These are phyloP conservation scores for Clusia tigrina DNA, from an alignment of 2,888 invertebrate species.

Conservation along the genomic window DNA sequence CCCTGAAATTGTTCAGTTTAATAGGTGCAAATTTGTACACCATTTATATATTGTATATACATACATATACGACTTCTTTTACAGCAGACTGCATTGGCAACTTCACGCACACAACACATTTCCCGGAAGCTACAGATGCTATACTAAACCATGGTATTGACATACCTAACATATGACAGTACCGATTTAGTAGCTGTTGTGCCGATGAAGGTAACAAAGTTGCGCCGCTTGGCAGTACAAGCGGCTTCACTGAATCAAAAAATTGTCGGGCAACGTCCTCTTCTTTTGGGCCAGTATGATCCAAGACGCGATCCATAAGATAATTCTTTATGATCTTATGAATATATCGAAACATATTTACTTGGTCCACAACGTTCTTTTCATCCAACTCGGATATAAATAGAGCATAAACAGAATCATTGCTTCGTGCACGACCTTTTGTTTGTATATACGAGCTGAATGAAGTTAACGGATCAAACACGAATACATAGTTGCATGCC, in stretches of 20 bases:
- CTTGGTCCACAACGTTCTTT: conserved; percentile 55
- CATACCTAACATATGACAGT: conserved; percentile 78
- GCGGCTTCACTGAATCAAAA: conserved; percentile 57
- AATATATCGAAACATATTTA: conserved; percentile 65
- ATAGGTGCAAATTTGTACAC: too few relatives aligned
- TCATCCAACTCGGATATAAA: conserved; percentile 64
- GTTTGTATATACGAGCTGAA: conserved; percentile 88
- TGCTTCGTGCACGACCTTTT: conserved; percentile 83
- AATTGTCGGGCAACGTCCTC: conserved; percentile 69
- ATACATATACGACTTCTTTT: conserved; percentile 74
- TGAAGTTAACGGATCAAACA: conserved; percentile 75
- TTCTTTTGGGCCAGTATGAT: conserved; percentile 67
- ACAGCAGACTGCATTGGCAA: conserved; percentile 83
- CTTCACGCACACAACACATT: conserved; percentile 69
- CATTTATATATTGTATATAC: too few relatives aligned
- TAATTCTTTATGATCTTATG: conserved; percentile 69
- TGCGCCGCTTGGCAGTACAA: conserved; percentile 46
- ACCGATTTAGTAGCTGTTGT: conserved; percentile 73
- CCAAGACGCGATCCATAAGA: conserved; percentile 68
- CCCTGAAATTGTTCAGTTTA: too few relatives aligned
- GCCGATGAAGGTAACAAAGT: conserved; percentile 45
- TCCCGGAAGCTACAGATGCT: conserved; percentile 18
- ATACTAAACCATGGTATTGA: conserved; percentile 64
- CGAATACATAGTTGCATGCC: conserved; percentile 80
- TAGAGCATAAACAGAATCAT: conserved; percentile 69